Base-by-base conservation (phyloP, 92 coral and sea anemone species). In the Actinostola sp. region DNA sequence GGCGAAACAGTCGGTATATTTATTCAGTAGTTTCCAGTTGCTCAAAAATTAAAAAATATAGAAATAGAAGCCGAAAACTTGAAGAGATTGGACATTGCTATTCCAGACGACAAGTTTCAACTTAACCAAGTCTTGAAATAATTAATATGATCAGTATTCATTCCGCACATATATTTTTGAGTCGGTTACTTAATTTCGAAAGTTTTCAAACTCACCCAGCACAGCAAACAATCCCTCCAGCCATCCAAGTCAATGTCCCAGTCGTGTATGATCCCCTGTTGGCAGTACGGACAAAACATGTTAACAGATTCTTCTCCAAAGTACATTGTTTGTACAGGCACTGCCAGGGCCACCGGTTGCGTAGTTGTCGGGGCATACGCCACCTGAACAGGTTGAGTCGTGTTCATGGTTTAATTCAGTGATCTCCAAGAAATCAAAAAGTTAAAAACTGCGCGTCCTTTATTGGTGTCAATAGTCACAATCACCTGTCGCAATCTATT, bases 211-310 rank as follows among this genome's bases (percentile, higher is more conserved):
- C 73, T 71, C n/a, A 81, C 86, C 86, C 86, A 48, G 72, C 67
- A 45, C 63, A 73, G 43, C 81, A 81, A 8, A 81, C 57, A 16
- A 81, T 26, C 20, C 70, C 68, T 1, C 75, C 73, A 35, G 61
- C 58, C 1, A 73, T n/a, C 86, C 86, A 81, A 35, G 81, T 72
- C 66, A 81, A 65, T 17, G 80, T 36, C 2, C 86, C 86, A 31
- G 74, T 65, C 12, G 71, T 72, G 49, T 81, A 81, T 66, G 41
- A 81, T 81, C 36, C 67, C 74, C 8, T 78, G 72, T 59, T 81
- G 86, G 42, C 86, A 81, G 12, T 78, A 60, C 1, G 86, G 86
- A 63, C 86, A 81, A 24, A 66, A 72, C 86, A 81, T 81, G 55
- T 70, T 81, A 0, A 72, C 73, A 8, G 81, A 49, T 23, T 66